A percentile compares a stretch with the other conserved stretches of the same genome.
Conservation (phyloP, 2,888 invertebrate genomes). For the Drosophila niveifrons region DNA sequence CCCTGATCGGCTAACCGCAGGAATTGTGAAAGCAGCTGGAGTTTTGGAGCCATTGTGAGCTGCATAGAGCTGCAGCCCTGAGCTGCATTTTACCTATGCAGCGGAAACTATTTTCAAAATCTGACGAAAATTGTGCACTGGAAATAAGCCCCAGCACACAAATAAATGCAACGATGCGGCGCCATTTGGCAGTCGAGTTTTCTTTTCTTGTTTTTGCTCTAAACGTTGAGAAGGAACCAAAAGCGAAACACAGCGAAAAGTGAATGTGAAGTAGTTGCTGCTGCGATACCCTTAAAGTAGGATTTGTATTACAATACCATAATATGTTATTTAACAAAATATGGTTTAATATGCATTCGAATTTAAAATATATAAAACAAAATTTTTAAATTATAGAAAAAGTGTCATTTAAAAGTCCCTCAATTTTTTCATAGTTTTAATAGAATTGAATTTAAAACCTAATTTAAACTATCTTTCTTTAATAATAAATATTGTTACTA, state of each 20-base stretch:
- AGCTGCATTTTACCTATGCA: conserved; percentile 66
- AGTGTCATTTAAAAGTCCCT: no score
- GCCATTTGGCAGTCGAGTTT: conserved; percentile 62
- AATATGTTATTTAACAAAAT: no score
- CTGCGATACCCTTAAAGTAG: conserved; percentile 23
- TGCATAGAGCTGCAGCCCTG: conserved; percentile 28
- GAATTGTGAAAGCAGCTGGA: conserved; percentile 22
- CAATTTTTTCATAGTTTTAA: no score
- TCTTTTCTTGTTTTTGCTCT: conserved; percentile 10
- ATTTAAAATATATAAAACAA: no score
- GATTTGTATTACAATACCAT: no score
- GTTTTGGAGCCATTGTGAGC: conserved; percentile 19
- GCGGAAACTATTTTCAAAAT: conserved; percentile 72
- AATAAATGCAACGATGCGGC: conserved; percentile 59
- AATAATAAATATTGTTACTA: no score
- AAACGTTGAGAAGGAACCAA: conserved; percentile 35
- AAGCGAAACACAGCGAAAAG: neutral
- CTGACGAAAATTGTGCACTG: conserved; percentile 71
- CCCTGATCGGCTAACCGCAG: conserved; percentile 53
- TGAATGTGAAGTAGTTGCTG: neutral
- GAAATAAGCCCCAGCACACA: conserved; percentile 75
- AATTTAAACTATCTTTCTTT: no score
- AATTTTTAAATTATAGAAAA: no score
- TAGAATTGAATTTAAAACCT: no score
- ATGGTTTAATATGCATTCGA: no score